Base-by-base conservation (phyloP, 2,113 vertebrate genomes). In the Ornithorhynchus anatinus region DNA sequence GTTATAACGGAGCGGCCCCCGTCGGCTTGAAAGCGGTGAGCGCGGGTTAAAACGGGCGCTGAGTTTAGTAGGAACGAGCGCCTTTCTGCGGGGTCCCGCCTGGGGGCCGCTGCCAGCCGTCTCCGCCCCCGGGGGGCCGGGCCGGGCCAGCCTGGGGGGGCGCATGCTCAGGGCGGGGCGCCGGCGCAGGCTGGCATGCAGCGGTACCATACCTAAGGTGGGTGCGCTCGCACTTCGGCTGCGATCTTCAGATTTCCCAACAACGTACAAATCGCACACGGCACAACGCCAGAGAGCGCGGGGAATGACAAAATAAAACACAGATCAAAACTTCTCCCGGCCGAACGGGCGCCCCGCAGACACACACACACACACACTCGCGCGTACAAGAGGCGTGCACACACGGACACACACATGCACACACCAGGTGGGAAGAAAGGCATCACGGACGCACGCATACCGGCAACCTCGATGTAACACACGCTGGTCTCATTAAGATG, bases 141-240 rank as follows among this genome's bases (percentile, higher is more conserved):
- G 74, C 68, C 76, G 48, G 80, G 69, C 56, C 59, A 36, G 79
- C 61, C 43, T 72, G 78, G 69, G 66, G 54, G 47, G 84, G 48
- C 89, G 91, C 73, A 43, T 43, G 83, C 51, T 20, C 51, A 66
- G 51, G 69, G 53, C 53, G 22, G 50, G 58, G 85, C 6, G 14
- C 86, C 78, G 80, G 81, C 39, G 59, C 64, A 74, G 85, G 84
- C 79, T 80, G 74, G 77, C 90, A 91, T 84, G 90, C 92, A 88
- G 76, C 39, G 86, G 88, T 97, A 97, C 96, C 86, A 84, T 97
- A 97, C 96, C 96, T 97, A 98, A 90, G 71, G 95, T 94, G 79
- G 96, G 96, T 64, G 96, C 96, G 86, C 96, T 98, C 50, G 94
- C 97, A 94, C 96, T 97, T 93, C 95, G 94, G 89, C 92, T 94